Conservation (phyloP, 2,113 vertebrate genomes). For the Corythornis madagascariensis region DNA sequence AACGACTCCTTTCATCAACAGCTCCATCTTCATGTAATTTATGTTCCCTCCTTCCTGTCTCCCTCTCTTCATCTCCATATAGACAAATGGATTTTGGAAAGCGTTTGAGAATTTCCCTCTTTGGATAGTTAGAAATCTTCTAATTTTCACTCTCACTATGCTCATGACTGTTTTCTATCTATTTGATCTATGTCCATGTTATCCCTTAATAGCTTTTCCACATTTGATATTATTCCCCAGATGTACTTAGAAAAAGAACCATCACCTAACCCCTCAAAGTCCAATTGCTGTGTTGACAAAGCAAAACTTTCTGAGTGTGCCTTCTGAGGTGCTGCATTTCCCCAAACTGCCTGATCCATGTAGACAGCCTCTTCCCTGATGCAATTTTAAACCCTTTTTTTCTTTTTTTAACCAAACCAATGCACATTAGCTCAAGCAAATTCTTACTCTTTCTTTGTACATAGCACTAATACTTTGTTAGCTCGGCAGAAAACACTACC, state of each 20-base stretch:
- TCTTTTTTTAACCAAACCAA: not conserved
- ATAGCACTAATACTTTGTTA: not conserved
- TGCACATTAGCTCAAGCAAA: not conserved
- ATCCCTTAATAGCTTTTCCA: conserved; percentile 34
- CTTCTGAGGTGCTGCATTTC: not conserved
- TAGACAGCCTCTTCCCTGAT: not conserved
- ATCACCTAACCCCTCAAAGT: not conserved
- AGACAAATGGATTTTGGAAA: conserved; percentile 46
- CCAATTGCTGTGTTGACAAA: conserved; percentile 1
- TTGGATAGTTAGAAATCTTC: conserved; percentile 19
- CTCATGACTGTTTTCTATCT: conserved; percentile 22
- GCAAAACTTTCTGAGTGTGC: conserved; percentile 5
- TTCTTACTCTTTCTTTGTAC: not conserved
- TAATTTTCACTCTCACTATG: conserved; percentile 7
- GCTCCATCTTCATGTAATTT: conserved; percentile 48
- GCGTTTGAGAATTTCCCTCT: not conserved
- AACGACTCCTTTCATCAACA: conserved; percentile 44
- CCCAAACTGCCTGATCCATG: not conserved
- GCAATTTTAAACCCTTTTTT: not conserved
- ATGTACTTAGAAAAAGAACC: conserved; percentile 26
- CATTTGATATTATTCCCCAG: conserved; percentile 25
- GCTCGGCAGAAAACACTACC: not conserved
- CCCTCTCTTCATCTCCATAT: conserved; percentile 14
- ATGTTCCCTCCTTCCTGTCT: conserved; percentile 29
- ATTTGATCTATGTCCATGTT: conserved; percentile 53